Conservation (phyloP, 2,797 vertebrate genomes). For the Potorous gilbertii region DNA sequence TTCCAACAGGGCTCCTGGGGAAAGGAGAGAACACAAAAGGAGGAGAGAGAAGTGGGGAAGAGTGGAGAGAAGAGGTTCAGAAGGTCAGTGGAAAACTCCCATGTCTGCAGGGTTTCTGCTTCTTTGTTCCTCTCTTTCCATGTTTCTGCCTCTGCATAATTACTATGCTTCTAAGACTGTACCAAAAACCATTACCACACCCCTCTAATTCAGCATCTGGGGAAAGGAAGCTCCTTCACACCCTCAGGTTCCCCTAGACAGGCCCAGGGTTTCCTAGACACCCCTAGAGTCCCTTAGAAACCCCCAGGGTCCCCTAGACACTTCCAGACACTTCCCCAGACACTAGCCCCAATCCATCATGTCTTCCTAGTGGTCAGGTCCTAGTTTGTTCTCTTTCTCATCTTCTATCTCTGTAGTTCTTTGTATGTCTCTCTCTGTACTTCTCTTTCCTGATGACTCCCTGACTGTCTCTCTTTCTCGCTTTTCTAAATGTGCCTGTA, state of each 20-base stretch:
- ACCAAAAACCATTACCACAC: background rate
- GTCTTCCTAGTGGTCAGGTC: background rate
- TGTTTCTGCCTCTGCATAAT: background rate
- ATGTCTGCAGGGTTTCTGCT: no score
- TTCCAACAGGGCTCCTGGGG: slow-evolving; percentile 60
- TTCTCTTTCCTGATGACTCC: background rate
- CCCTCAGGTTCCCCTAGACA: no score
- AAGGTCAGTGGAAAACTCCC: background rate
- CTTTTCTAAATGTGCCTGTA: background rate
- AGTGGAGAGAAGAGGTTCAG: background rate
- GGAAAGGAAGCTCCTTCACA: background rate
- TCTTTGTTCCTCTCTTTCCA: background rate
- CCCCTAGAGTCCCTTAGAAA: no score
- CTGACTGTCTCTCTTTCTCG: background rate
- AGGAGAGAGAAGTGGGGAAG: accelerated
- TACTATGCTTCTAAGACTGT: background rate
- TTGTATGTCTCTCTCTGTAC: background rate
- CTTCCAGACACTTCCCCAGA: no score
- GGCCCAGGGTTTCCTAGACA: no score
- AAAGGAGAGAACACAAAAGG: background rate
- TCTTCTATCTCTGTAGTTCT: background rate
- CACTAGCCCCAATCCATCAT: background rate
- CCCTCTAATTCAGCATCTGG: background rate
- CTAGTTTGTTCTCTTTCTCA: background rate
- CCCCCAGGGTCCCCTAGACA: no score